Percentiles rank a stretch among this genome's conserved stretches.
phyloP scores from a whole-genome alignment of 2,113 vertebrate genomes.

The Apodemus sylvaticus region DNA sequence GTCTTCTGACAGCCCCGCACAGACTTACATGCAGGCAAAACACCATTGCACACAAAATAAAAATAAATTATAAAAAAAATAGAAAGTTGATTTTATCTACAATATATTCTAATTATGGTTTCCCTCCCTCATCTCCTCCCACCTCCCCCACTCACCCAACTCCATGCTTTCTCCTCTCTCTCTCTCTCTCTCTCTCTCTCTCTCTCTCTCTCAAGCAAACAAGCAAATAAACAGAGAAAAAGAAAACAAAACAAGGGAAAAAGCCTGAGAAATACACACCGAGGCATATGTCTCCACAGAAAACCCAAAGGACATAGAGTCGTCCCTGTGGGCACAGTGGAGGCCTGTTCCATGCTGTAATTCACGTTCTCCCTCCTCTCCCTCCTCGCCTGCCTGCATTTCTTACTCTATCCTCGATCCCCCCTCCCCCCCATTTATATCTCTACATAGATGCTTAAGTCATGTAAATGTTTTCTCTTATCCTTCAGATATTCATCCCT shows the following conservation, averaged over 20 bases:
- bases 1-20: not conserved
- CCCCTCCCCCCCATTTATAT: not conserved
- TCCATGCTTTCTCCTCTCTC: not conserved
- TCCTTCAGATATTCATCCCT: not conserved
- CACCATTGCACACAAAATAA: not conserved
- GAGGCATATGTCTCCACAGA: not conserved
- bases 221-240: not conserved
- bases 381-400: not conserved
- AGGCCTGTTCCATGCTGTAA: not conserved
- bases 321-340: not conserved
- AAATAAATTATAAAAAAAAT: not conserved
- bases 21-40: not conserved
- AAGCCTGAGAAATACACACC: not conserved
- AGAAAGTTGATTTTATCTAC: not conserved
- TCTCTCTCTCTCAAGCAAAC: not conserved
- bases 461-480: not conserved
- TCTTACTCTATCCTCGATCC: not conserved
- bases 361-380: not conserved
- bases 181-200: not conserved
- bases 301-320: not conserved
- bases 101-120: not conserved
- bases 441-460: not conserved
- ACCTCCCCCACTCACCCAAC: not conserved
- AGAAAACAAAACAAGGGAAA: not conserved
- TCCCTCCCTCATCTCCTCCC: not conserved